These are phyloP conservation scores for Stichopus horrens DNA, from an alignment of 53 echinoderm and acorn worm species.

Conservation along the genomic window DNA sequence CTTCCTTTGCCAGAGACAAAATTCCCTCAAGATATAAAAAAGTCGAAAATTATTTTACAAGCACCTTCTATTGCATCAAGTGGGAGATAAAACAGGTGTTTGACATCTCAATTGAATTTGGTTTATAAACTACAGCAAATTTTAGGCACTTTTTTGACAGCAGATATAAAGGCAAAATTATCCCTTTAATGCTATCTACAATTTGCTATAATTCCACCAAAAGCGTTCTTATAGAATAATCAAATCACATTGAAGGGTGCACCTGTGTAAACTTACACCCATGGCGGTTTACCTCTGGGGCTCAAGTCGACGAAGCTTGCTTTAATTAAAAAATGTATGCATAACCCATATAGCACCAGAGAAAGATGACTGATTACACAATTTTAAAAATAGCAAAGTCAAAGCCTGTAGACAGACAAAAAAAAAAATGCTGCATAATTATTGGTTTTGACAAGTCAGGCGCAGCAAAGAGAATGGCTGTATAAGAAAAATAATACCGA, in stretches of 20 bases:
- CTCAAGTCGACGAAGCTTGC: background rate
- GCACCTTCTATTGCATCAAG: background rate
- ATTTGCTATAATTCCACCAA: background rate
- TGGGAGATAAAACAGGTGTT: constrained; percentile 16
- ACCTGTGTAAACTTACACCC: constrained; percentile 39
- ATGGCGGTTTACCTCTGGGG: constrained; percentile 12
- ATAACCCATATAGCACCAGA: constrained; percentile 20
- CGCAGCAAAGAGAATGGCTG: background rate
- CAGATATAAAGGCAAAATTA: background rate
- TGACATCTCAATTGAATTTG: constrained; percentile 17
- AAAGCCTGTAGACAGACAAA: background rate
- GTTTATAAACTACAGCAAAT: constrained; percentile 15
- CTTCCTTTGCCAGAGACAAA: background rate
- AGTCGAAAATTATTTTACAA: constrained; percentile 4
- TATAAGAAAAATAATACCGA: too few relatives aligned
- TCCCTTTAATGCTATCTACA: background rate
- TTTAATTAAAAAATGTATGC: constrained; percentile 16
- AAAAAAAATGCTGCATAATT: background rate
- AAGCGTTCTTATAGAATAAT: constrained; percentile 27
- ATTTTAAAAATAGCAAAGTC: constrained; percentile 7
- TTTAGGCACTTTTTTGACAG: background rate
- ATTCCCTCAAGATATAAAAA: background rate
- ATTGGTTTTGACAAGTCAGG: background rate
- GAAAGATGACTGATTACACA: constrained; percentile 13
- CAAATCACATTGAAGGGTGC: constrained; percentile 32